A percentile compares a stretch with the other conserved stretches of the same genome.
These are phyloP conservation scores for Phalacrocorax aristotelis DNA, from an alignment of 2,113 vertebrate genomes.

Conservation along the genomic window DNA sequence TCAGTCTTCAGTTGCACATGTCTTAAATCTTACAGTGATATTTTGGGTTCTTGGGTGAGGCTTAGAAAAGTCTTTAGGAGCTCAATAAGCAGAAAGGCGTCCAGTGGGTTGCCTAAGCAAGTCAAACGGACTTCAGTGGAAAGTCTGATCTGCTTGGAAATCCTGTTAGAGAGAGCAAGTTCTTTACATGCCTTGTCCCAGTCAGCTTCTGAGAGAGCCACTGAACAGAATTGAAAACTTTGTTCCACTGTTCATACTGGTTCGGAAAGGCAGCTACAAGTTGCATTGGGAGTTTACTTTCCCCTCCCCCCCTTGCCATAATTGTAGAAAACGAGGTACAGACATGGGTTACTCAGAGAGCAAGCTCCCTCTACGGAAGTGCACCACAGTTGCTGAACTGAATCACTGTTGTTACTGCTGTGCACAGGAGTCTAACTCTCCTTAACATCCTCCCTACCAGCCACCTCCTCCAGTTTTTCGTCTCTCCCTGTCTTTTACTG, in stretches of 20 bases:
- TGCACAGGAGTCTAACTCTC: neutral
- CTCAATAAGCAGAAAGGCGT: neutral
- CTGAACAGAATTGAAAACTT: neutral
- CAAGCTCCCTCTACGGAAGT: neutral
- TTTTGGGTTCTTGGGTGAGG: neutral
- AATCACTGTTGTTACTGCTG: neutral
- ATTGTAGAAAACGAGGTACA: neutral
- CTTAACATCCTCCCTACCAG: neutral
- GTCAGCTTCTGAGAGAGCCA: neutral
- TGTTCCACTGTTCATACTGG: neutral
- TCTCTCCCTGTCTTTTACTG: neutral
- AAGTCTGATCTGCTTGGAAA: neutral
- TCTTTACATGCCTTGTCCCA: rapidly evolving
- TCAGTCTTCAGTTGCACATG: neutral
- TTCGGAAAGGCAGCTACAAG: neutral
- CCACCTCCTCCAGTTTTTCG: neutral
- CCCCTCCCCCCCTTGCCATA: neutral
- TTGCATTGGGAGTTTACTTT: neutral
- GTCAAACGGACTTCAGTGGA: neutral
- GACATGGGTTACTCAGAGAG: neutral
- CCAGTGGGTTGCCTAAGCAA: neutral
- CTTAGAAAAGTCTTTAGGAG: neutral
- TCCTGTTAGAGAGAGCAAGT: neutral
- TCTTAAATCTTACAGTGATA: neutral
- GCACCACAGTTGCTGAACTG: neutral